These are phyloP conservation scores for Eupsittula cactorum DNA, from an alignment of 2,113 vertebrate genomes.

Conservation along the genomic window DNA sequence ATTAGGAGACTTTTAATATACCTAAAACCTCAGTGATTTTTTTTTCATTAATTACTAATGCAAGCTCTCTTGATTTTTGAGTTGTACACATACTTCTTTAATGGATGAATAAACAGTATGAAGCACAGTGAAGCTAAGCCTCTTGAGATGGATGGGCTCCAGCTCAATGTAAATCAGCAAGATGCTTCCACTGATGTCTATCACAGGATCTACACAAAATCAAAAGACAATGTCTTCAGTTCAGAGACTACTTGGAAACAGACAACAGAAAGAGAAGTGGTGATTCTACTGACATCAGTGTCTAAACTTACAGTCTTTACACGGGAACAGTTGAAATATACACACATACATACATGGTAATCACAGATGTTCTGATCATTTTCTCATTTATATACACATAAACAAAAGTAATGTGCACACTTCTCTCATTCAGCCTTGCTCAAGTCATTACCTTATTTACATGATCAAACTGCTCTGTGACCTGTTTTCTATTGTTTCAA, in stretches of 20 bases:
- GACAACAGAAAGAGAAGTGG: not conserved
- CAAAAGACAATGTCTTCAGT: not conserved
- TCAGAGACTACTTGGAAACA: not conserved
- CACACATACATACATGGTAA: fast-evolving
- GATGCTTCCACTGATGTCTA: not conserved
- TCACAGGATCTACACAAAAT: not conserved
- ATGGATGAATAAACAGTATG: not conserved
- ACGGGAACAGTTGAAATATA: not conserved
- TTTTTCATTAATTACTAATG: not conserved
- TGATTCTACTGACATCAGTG: not conserved
- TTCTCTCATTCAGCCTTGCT: not conserved
- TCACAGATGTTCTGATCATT: fast-evolving
- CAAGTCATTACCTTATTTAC: not conserved
- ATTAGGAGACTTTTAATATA: constrained; percentile 13
- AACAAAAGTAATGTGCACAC: not conserved
- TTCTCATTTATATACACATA: not conserved
- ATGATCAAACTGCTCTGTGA: not conserved
- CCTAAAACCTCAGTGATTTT: constrained; percentile 14
- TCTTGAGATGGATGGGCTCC: not conserved
- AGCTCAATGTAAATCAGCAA: not conserved
- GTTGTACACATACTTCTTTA: not conserved
- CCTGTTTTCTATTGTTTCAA: not conserved
- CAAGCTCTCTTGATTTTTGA: not conserved
- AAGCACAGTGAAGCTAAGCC: not conserved
- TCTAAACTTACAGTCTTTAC: not conserved